Conservation (phyloP, 2,113 vertebrate genomes). For the Antigone vipio region DNA sequence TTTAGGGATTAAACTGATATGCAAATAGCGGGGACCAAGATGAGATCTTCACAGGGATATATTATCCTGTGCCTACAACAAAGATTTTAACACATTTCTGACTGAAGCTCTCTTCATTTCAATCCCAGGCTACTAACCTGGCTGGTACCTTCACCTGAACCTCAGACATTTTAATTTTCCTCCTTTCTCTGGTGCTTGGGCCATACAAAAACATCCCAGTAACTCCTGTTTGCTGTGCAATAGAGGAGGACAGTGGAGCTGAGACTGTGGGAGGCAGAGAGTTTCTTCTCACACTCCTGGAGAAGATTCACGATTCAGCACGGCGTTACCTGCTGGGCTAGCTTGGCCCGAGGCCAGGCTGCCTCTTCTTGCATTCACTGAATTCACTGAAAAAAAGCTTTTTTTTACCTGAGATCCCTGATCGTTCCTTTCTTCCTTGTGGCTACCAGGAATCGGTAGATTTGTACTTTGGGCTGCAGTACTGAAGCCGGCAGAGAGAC, state of each 20-base stretch:
- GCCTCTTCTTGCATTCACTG: not conserved
- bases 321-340: rapidly evolving
- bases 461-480: not conserved
- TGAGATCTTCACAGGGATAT: not conserved
- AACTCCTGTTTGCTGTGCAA: not conserved
- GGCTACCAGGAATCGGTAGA: not conserved
- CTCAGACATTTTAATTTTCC: not conserved
- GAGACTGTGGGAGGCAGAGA: not conserved
- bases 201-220: not conserved
- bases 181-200: not conserved
- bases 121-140: not conserved
- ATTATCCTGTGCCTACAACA: not conserved
- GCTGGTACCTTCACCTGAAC: not conserved
- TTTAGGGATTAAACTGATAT: not conserved
- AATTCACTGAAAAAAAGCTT: not conserved
- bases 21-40: not conserved
- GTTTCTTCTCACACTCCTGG: not conserved
- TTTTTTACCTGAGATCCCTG: not conserved
- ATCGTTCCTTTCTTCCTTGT: not conserved
- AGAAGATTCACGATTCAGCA: not conserved
- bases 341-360: not conserved
- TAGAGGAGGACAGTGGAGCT: not conserved
- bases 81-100: not conserved
- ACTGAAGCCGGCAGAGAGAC: not conserved
- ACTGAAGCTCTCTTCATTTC: not conserved